phyloP scores from a whole-genome alignment of 2,888 invertebrate species.

The Epinotia brunnichana region DNA sequence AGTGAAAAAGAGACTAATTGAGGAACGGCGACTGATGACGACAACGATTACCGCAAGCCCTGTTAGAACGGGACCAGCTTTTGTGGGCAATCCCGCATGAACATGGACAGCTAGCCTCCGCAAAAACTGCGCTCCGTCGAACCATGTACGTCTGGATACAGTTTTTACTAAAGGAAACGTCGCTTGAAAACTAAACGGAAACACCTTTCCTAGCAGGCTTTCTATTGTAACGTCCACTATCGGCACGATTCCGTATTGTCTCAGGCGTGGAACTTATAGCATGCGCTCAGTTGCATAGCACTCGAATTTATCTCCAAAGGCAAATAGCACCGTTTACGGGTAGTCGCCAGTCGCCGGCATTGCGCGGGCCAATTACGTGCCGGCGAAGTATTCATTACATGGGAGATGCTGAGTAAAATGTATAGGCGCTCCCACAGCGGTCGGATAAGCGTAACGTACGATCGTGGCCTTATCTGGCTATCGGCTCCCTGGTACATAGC shows the following conservation, averaged over 20 bases:
- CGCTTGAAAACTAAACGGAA: conserved; percentile 36
- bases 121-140: conserved; percentile 57
- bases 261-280: conserved; percentile 50
- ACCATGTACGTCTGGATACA: conserved; percentile 57
- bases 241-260: conserved; percentile 55
- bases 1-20: conserved; percentile 66
- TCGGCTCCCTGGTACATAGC: conserved; percentile 65
- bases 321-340: conserved; percentile 60
- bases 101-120: conserved; percentile 58
- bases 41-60: conserved; percentile 70
- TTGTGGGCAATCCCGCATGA: conserved; percentile 60
- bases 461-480: conserved; percentile 72
- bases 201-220: conserved; percentile 36
- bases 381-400: conserved; percentile 73
- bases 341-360: conserved; percentile 59
- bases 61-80: conserved; percentile 71
- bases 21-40: conserved; percentile 59
- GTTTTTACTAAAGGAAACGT: conserved; percentile 51
- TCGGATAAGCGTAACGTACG: conserved; percentile 73
- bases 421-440: conserved; percentile 63
- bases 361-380: conserved; percentile 68
- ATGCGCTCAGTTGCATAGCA: conserved; percentile 40
- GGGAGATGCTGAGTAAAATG: conserved; percentile 65
- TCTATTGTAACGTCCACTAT: conserved; percentile 46
- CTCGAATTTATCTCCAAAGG: conserved; percentile 54